Evolutionary conservation across 2,797 vertebrate genomes (phyloP).

Genomic region (Acomys russatus): DNA sequence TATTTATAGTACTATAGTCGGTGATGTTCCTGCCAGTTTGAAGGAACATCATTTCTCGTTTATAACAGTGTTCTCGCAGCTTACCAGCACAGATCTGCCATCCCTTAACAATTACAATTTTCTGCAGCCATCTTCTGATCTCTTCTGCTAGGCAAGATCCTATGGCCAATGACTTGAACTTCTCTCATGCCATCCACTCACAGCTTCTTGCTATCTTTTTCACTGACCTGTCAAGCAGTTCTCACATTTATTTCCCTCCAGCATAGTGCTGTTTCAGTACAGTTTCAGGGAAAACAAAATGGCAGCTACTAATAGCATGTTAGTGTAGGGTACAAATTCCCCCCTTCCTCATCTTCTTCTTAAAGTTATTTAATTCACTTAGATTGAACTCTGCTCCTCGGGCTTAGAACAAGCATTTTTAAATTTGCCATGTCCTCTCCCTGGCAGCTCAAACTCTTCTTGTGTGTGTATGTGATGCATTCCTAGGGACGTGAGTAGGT

Average conservation of each 20-base stretch:
- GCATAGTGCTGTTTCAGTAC: neutral
- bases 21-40: neutral
- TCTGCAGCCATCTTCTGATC: neutral
- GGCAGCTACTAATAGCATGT: neutral
- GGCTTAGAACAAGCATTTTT: neutral
- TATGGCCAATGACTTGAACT: neutral
- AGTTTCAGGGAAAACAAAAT: neutral
- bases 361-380: neutral
- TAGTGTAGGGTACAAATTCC: neutral
- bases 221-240: neutral
- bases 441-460: neutral
- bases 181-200: neutral
- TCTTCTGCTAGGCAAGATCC: neutral
- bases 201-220: conserved; percentile 26
- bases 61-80: neutral
- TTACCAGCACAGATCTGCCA: neutral
- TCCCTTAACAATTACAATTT: neutral
- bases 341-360: neutral
- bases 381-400: neutral
- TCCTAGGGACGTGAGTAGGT: neutral
- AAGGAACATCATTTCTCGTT: neutral
- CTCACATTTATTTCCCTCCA: conserved; percentile 16
- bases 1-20: neutral
- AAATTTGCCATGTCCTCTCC: neutral
- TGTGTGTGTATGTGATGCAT: neutral